Conservation (phyloP, 2,888 invertebrate species). For the Scotopteryx bipunctaria region DNA sequence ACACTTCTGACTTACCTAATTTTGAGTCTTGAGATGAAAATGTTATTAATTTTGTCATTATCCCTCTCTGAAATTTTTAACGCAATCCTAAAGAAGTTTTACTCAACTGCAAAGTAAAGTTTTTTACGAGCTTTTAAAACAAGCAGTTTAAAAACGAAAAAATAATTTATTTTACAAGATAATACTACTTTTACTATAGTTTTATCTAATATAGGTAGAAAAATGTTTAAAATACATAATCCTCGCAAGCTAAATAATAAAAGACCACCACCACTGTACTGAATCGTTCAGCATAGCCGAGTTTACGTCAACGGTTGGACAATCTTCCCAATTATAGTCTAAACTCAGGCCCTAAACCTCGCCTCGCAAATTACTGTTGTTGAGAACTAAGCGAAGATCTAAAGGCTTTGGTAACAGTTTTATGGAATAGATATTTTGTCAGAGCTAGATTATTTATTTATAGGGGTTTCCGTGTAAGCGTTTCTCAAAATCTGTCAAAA, state of each 20-base stretch:
- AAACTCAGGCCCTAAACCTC: slow-evolving; percentile 42
- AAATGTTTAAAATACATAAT: neutral
- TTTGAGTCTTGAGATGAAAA: neutral
- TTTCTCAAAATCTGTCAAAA: no score
- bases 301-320: slow-evolving; percentile 16
- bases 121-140: no score
- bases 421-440: neutral
- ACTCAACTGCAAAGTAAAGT: no score
- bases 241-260: neutral
- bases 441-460: neutral
- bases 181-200: no score
- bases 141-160: no score
- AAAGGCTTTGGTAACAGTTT: slow-evolving; percentile 5
- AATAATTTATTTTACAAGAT: no score
- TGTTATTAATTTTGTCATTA: neutral
- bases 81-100: no score
- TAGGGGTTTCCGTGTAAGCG: no score
- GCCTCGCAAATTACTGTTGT: slow-evolving; percentile 59
- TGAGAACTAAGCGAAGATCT: slow-evolving; percentile 31
- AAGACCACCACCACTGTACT: slow-evolving; percentile 7
- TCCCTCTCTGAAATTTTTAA: no score
- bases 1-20: neutral
- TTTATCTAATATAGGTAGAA: no score
- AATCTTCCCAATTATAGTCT: slow-evolving; percentile 47
- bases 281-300: slow-evolving; percentile 6